Percentiles rank a stretch among this genome's conserved stretches.
phyloP scores from a whole-genome alignment of 1,140 invertebrate species.

The Lasaia peninsularis region DNA sequence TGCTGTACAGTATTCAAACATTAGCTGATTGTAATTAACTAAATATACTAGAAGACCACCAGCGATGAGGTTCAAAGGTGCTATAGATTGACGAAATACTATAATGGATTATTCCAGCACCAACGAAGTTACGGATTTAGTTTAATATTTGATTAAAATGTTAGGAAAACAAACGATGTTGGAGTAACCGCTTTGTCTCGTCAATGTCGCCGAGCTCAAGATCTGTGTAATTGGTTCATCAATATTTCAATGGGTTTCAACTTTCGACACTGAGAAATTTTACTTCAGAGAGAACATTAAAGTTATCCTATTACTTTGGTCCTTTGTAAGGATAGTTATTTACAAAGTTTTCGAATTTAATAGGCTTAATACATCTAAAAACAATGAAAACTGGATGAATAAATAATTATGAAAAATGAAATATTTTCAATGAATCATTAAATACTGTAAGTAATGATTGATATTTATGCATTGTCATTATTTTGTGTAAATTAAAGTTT shows the following conservation, averaged over 20 bases:
- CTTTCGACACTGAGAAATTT: slow-evolving; percentile 3
- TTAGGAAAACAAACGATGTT: neutral
- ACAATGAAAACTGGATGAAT: too few relatives aligned
- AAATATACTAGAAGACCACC: too few relatives aligned
- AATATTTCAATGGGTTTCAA: slow-evolving; percentile 3
- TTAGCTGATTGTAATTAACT: too few relatives aligned
- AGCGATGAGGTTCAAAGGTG: too few relatives aligned
- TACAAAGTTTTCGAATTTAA: slow-evolving; percentile 5
- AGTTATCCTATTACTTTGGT: slow-evolving; percentile 3
- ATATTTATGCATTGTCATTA: too few relatives aligned
- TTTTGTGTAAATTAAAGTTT: too few relatives aligned
- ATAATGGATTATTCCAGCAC: too few relatives aligned
- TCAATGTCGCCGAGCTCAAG: neutral
- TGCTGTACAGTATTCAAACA: too few relatives aligned
- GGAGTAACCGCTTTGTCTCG: neutral
- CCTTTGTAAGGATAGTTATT: neutral
- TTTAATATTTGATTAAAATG: neutral
- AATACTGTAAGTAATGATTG: too few relatives aligned
- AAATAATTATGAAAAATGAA: too few relatives aligned
- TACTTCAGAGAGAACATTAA: neutral
- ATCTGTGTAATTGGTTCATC: slow-evolving; percentile 4
- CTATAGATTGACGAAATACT: too few relatives aligned
- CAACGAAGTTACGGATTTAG: neutral
- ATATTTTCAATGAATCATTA: too few relatives aligned
- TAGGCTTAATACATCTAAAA: neutral